Evolutionary conservation across 2,888 invertebrate species (phyloP), one percentile per base, ranked within the genome.

Genomic region (Tupiocoris notatus): DNA sequence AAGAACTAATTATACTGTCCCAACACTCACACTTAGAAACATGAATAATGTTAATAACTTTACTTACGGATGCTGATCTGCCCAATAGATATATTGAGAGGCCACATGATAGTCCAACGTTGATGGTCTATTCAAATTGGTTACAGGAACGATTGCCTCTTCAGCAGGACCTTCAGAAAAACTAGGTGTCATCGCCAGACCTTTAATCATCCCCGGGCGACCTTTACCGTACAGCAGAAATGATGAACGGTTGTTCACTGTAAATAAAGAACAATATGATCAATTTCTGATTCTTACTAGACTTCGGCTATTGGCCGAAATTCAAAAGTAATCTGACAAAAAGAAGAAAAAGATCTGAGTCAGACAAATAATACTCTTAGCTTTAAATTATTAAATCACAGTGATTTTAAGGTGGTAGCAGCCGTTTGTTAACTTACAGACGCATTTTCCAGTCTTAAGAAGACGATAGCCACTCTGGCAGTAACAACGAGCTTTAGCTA

Each of bases 391-490:
- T n/a, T n/a, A n/a, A n/a, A n/a, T n/a, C n/a, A n/a, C n/a, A n/a
- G n/a, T 65, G 22, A 7, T 65, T 9, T 63, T 65, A n/a, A n/a
- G n/a, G n/a, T n/a, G n/a, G n/a, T n/a, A n/a, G n/a, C 24, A 73
- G 23, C 25, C n/a, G 17, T 18, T 16, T 20, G n/a, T n/a, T n/a
- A 80, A 85, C 88, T 86, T 82, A 88, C 89, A 85, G 77, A 86
- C 84, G 84, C 93, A 93, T 83, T 87, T 87, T 63, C 86, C 87
- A 81, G 84, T 86, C 18, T 87, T 86, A 75, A 85, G 84, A 67
- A 89, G 85, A 80, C 87, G 86, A 85, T 88, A 92, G 1, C 94
- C 94, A 80, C 91, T 89, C 57, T 88, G 87, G 83, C 94, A 94
- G 68, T 89, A 82, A 84, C 94, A 94, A 81, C 87, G 88, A 79